Evolutionary conservation across 1,140 invertebrate genomes (phyloP), one percentile per base, ranked within the genome.

Genomic region (Aphidius ervi): DNA sequence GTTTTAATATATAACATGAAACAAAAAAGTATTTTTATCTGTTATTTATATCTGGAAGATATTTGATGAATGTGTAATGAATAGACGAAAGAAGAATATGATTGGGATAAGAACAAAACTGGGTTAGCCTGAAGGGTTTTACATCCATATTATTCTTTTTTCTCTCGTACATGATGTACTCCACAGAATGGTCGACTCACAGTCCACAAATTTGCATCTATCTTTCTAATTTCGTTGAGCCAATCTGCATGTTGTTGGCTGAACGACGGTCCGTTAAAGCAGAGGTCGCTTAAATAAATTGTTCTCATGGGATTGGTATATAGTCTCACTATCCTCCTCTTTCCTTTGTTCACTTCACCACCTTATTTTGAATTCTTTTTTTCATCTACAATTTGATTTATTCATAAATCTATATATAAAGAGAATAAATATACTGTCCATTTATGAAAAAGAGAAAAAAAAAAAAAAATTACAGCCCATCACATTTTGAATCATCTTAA

Each of bases 171-270:
- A 41, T 47, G 20, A 41, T 47, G 20, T 41, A 45, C 23, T 52
- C 39, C 8, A 6, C 23, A 37, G 46, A 60, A 62, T 48, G 57
- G 55, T 64, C 58, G 46, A 58, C 57, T 48, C 48, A 65, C 65
- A 62, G 65, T 61, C 65, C 65, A 63, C 63, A 66, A 69, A 73
- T 73, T 73, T 71, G 67, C 71, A 73, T 73, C 65, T 69, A 73
- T 73, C 71, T 73, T 73, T 73, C 71, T 73, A 73, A 73, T 73
- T 71, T 71, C 67, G 67, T 73, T 71, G 64, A 52, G 62, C 65
- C 67, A 71, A 73, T 73, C 69, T 73, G 67, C 71, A 73, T 70
- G 65, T 67, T 68, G 70, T 73, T 73, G 70, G 43, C 58, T 50
- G 57, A 20, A 20, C 68, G 67, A 62, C n/a, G n/a, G n/a, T n/a